A percentile compares a stretch with the other conserved stretches of the same genome.
These are phyloP conservation scores for Silurus glanis DNA, from an alignment of 2,113 vertebrate species.

Conservation along the genomic window DNA sequence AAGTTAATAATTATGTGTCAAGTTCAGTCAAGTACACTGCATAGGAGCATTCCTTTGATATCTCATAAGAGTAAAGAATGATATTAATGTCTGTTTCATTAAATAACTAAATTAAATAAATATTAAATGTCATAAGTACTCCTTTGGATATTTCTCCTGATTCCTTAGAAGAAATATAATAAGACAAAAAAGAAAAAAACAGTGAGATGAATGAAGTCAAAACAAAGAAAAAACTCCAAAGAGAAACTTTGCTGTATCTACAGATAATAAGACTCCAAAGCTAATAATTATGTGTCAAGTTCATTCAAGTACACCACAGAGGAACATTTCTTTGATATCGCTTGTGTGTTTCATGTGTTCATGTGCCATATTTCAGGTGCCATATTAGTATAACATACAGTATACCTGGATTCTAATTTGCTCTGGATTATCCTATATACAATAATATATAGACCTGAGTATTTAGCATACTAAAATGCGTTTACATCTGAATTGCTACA, in stretches of 20 bases:
- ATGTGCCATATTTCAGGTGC: background rate
- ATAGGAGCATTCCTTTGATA: background rate
- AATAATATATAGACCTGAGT: background rate
- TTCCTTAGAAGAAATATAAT: background rate
- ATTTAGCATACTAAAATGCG: background rate
- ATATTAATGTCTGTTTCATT: background rate
- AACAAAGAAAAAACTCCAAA: background rate
- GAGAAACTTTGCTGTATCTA: too few relatives aligned
- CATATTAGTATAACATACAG: background rate
- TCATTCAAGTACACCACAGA: background rate
- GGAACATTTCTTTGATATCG: too few relatives aligned
- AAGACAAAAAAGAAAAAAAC: background rate
- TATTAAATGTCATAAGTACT: too few relatives aligned
- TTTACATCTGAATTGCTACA: background rate
- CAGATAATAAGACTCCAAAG: too few relatives aligned
- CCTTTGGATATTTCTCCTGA: background rate
- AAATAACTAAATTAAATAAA: background rate
- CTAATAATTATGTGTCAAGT: background rate
- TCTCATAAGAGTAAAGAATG: background rate
- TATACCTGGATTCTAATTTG: background rate
- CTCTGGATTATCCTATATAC: too few relatives aligned
- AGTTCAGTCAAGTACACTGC: background rate
- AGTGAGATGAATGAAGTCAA: background rate
- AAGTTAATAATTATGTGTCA: conserved; percentile 1
- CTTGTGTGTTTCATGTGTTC: too few relatives aligned